These are phyloP conservation scores for Caenorhabditis sp. DNA, from an alignment of 2,888 invertebrate genomes.

Conservation along the genomic window DNA sequence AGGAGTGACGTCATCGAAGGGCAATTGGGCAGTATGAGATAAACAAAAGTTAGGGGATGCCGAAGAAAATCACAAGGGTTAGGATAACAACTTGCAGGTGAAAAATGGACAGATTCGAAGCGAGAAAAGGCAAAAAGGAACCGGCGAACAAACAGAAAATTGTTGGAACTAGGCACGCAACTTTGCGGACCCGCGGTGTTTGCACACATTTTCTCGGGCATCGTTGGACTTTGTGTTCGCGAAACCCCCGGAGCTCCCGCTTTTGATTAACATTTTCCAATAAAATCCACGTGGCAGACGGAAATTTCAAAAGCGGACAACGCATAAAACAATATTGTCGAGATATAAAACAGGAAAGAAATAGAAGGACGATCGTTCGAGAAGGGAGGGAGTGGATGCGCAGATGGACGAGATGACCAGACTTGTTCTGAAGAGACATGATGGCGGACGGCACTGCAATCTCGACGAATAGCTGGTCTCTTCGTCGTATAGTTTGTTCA, in stretches of 20 bases:
- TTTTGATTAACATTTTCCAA: background rate
- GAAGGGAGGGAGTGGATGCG: background rate
- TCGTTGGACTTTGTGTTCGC: background rate
- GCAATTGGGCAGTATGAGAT: too few relatives aligned
- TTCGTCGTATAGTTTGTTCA: conserved; percentile 44
- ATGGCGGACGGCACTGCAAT: conserved; percentile 12
- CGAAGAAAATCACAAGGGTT: background rate
- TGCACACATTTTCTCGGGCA: conserved; percentile 38
- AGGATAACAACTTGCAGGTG: background rate
- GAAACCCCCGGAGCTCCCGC: background rate
- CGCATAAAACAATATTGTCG: conserved; percentile 13
- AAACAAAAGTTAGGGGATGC: background rate
- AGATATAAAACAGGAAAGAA: conserved; percentile 7
- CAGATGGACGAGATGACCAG: conserved; percentile 13
- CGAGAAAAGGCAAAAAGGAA: conserved; percentile 2
- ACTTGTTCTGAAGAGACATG: conserved; percentile 14
- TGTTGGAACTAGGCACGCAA: conserved; percentile 32
- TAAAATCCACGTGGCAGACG: background rate
- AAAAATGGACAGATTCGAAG: background rate
- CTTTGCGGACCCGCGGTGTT: conserved; percentile 35
- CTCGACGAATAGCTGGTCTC: conserved; percentile 36
- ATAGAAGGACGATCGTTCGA: conserved; percentile 1
- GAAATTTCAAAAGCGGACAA: background rate
- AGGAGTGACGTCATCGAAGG: conserved; percentile 18
- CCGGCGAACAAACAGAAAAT: conserved; percentile 34